Conservation (phyloP, 2,888 invertebrate species). For the Choristoneura rosaceana region DNA sequence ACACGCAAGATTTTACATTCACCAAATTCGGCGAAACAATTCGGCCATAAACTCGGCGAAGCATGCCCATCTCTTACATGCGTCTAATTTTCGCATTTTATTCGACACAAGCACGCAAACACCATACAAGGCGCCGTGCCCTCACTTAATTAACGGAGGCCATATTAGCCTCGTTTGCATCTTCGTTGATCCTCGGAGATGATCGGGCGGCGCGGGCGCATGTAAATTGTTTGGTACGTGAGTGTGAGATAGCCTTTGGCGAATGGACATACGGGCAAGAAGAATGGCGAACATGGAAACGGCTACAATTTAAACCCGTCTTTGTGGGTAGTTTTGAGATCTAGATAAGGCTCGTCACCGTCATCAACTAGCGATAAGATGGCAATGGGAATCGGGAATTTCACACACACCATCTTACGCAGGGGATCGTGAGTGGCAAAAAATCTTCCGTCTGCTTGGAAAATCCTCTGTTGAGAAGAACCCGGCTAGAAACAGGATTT, state of each 20-base stretch:
- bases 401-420: too few species aligned
- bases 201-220: conserved; percentile 29
- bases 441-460: too few species aligned
- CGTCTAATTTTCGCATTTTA: conserved; percentile 17
- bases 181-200: conserved; percentile 37
- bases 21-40: not conserved
- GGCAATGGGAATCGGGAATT: too few species aligned
- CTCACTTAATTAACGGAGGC: conserved; percentile 44
- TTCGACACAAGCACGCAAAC: conserved; percentile 31
- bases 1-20: not conserved
- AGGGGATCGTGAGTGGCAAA: too few species aligned
- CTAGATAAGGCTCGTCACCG: too few species aligned
- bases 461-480: too few species aligned
- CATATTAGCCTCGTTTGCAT: conserved; percentile 42
- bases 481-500: too few species aligned
- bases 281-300: not conserved
- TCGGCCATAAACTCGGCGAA: not conserved
- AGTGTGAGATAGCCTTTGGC: conserved; percentile 44
- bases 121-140: conserved; percentile 44
- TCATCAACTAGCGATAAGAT: too few species aligned
- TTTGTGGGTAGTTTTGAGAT: too few species aligned
- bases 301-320: not conserved
- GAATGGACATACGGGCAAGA: conserved; percentile 10
- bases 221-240: conserved; percentile 46
- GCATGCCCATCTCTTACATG: not conserved